phyloP scores from a whole-genome alignment of 2,888 invertebrate species.

The Drosophila colorata region DNA sequence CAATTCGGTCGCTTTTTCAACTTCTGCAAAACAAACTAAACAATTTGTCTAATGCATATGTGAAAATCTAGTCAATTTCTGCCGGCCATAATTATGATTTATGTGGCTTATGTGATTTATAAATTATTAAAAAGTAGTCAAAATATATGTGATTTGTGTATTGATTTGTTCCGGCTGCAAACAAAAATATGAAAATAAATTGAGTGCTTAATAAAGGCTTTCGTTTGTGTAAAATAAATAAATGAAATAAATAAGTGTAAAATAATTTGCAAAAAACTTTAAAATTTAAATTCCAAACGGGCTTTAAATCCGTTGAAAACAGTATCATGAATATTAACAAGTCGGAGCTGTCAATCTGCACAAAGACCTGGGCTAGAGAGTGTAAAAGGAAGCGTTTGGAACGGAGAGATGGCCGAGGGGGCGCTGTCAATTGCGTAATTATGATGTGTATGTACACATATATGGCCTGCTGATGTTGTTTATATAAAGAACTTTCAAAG shows the following conservation, averaged over 20 bases:
- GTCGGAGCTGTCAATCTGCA: not conserved
- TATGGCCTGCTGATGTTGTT: constrained; percentile 23
- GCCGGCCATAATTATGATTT: constrained; percentile 27
- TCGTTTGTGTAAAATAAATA: not conserved
- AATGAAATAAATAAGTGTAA: not conserved
- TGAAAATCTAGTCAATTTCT: not conserved
- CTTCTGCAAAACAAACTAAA: not conserved
- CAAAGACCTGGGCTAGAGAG: no score
- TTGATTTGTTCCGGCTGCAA: constrained; percentile 3
- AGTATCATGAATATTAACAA: constrained; percentile 12
- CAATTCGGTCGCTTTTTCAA: not conserved
- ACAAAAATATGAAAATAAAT: constrained; percentile 10
- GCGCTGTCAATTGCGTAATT: constrained; percentile 70
- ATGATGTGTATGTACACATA: constrained; percentile 49
- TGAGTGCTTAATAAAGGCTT: not conserved
- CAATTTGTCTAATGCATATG: constrained; percentile 4
- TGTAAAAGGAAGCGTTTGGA: constrained; percentile 7
- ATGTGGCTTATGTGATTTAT: constrained; percentile 2
- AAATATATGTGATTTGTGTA: constrained; percentile 11
- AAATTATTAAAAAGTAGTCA: constrained; percentile 4
- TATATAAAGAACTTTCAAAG: constrained; percentile 62
- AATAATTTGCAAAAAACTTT: constrained; percentile 5
- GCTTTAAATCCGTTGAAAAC: constrained; percentile 7
- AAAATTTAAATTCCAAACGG: constrained; percentile 19
- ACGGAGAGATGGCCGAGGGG: not conserved